Evolutionary conservation across 2,113 vertebrate species (phyloP).

Genomic region (Stegostoma tigrinum): DNA sequence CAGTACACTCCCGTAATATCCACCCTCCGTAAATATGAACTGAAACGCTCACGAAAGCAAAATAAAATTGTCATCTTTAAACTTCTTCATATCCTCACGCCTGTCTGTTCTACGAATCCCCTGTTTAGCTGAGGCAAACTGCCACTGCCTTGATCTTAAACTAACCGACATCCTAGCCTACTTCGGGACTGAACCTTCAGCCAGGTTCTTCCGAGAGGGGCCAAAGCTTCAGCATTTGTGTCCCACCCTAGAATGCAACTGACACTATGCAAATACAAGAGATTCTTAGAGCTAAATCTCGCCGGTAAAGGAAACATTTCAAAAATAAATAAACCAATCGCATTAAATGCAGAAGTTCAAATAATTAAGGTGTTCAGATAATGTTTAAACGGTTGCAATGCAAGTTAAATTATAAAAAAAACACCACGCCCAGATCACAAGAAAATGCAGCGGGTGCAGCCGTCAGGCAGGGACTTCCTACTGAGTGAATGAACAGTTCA

Average conservation of each 20-base stretch:
- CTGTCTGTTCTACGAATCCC: neutral
- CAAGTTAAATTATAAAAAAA: neutral
- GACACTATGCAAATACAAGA: neutral
- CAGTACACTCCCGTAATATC: neutral
- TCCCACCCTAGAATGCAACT: neutral
- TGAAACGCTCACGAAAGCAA: neutral
- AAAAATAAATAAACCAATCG: neutral
- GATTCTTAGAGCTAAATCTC: neutral
- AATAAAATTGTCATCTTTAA: neutral
- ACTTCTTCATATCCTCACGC: neutral
- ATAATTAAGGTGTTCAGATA: too few species aligned
- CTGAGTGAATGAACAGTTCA: neutral
- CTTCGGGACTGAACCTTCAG: neutral
- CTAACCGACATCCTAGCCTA: neutral
- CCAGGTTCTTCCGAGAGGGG: neutral
- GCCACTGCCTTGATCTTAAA: neutral
- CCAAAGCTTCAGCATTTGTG: neutral
- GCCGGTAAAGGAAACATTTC: neutral
- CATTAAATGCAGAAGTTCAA: neutral
- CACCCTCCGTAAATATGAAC: neutral
- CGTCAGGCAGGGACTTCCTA: neutral
- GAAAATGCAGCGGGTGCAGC: conserved; percentile 6
- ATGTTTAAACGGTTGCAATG: neutral
- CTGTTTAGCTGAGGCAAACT: neutral
- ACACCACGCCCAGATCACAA: neutral